Base-by-base conservation (phyloP, 1,140 invertebrate genomes). In the Asobara japonica region DNA sequence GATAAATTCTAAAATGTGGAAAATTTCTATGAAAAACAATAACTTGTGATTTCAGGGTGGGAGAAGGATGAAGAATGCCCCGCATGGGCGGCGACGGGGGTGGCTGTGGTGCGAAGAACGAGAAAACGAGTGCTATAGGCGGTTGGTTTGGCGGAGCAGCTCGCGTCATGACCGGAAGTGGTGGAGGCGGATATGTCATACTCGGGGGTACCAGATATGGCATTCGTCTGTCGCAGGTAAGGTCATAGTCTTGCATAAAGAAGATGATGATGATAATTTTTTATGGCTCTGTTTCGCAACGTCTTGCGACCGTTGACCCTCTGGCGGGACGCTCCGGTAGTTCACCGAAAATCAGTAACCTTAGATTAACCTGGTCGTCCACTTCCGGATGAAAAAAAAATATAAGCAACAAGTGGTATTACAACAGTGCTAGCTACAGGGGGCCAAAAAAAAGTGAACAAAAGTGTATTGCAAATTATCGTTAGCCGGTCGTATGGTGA, bases 61-160 rank as follows among this genome's bases (percentile, higher is more conserved):
- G 75, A 79, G 81, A 84, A 86, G 83, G 83, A 86, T 86, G 84
- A 86, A 86, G 83, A 84, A 86, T 86, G 84, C 82, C 83, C 80
- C 84, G 82, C 69, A 80, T 81, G 76, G 78, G 76, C 69, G 82
- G 80, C 78, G 83, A 86, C 76, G 84, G 80, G 77, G 80, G 77
- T 77, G 79, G 78, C 69, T 81, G 79, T 65, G 77, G 69, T 30
- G 60, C 25, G 60, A 74, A 68, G 38, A 76, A 73, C 65, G 75
- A 80, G 76, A 72, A 79, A 75, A 74, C 77, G 74, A 77, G 71
- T 31, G 76, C 77, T 61, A 79, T 82, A 38, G 82, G 79, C 71
- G 82, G 80, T 75, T 85, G 84, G 84, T 77, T 84, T 33, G 80
- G 83, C 27, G 82, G 80, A 16, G 80, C 83, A 18, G 80, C 83